Base-by-base conservation (phyloP, 1,140 invertebrate species). In the Onthophagus taurus region DNA sequence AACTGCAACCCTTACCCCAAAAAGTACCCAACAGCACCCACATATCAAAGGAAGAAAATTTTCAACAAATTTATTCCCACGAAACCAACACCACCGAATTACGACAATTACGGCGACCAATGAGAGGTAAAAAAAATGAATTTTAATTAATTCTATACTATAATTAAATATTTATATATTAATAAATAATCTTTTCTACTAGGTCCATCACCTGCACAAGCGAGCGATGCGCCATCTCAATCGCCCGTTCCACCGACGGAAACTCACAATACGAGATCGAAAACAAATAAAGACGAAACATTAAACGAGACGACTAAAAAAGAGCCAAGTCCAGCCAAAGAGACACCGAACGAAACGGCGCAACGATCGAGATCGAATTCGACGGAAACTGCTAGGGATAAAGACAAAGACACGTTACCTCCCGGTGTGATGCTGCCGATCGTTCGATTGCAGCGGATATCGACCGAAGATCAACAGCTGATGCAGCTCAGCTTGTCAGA, bases 401-500 rank as follows among this genome's bases (percentile, higher is more conserved):
- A 19, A 13, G 5, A 20, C 5, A 38, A 12, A 38, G 18, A 38
- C 1, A 20, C 21, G 18, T 33, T 35, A 19, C 16, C 39, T 54
- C 63, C 5, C 54, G 31, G 44, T 34, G 63, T 64, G 45, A 67
- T 68, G 9, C 70, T 71, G 52, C 65, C 64, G 33, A 64, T 72
- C 23, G 52, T 63, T 12, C 55, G 50, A 51, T 55, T 53, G 58
- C 54, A 50, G 44, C 60, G 54, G 55, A 65, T 60, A 54, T 64
- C 60, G 42, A 59, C 55, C 50, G 64, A 77, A 37, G 78, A 82
- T 57, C 74, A 77, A 45, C 64, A 66, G 24, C 58, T 76, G 14
- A 79, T 80, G 72, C 74, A 78, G 47, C 71, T 72, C 51, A 80
- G 72, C 60, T 54, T 80, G 47, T 68, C 68, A 42, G 71, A 74